Conservation (phyloP, 2,113 vertebrate species). For the Camelus bactrianus region DNA sequence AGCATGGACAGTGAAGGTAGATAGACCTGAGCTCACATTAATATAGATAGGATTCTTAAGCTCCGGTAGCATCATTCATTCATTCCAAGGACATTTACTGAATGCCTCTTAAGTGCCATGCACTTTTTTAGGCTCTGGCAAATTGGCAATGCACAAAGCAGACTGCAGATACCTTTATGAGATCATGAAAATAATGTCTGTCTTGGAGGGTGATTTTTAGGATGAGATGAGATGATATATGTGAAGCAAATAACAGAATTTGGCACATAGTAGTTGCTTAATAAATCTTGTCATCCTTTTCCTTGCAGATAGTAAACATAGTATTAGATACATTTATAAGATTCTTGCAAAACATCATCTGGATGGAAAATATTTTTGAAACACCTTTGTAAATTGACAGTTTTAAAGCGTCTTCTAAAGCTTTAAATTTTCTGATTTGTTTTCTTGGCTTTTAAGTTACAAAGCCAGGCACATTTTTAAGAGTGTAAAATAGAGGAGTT, state of each 20-base stretch:
- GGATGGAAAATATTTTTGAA: slow-evolving; percentile 21
- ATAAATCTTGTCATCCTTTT: slow-evolving; percentile 9
- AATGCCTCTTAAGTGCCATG: not conserved
- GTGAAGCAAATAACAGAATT: not conserved
- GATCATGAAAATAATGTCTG: not conserved
- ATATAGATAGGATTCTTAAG: not conserved
- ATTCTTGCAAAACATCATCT: not conserved
- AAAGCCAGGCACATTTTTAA: not conserved
- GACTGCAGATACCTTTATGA: not conserved
- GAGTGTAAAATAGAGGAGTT: not conserved
- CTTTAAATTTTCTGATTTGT: slow-evolving; percentile 14
- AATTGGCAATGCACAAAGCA: not conserved
- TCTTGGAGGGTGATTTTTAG: not conserved
- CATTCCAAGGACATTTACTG: not conserved
- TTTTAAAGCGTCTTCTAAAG: not conserved
- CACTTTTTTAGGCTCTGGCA: not conserved
- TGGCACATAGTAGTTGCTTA: not conserved
- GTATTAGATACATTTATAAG: not conserved
- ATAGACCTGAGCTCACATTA: not conserved
- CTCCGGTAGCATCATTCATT: not conserved
- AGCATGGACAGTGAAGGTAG: not conserved
- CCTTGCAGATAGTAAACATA: not conserved
- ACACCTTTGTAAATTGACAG: slow-evolving; percentile 20
- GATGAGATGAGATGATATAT: not conserved
- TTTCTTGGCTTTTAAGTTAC: slow-evolving; percentile 34